Evolutionary conservation across 2,797 vertebrate species (phyloP), one percentile per base, ranked within the genome.

Genomic region (Hoplostethus atlanticus): DNA sequence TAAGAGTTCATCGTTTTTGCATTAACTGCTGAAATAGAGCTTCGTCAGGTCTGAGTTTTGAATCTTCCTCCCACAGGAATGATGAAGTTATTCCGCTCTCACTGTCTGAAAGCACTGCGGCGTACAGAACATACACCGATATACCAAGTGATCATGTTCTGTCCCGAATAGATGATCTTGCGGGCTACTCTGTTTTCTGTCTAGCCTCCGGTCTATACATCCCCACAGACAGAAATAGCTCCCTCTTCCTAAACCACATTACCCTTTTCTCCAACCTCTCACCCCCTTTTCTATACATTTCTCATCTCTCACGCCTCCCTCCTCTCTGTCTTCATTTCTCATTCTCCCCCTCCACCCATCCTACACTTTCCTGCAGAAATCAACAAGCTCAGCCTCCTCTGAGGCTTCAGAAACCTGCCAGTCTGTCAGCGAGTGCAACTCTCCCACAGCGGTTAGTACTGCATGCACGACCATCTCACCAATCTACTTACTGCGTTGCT

Each of bases 371-470:
- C 51, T 60, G 84, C 95, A 99, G 98, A 99, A 99, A 91, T 99
- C 98, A 83, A 98, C 97, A 80, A 99, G 98, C 92, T 99, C 98
- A 0, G 97, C 97, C 0, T 99, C 98, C 81, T 99, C 98, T 0
- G 97, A 99, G 93, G 97, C 98, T 71, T 99, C 98, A 2, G 98
- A 99, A 87, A 97, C 97, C 80, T 98, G 97, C 93, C 98, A 97
- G 94, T 98, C 97, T 4, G 96, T 99, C 89, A 99, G 98, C 91
- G 97, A 98, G 91, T 99, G 98, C 95, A 97, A 93, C 95, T 99
- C 97, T 83, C 98, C 98, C 56, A 98, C 97, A 80, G 95, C 97
- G 94, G 97, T 99, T 91, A 97, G 97, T 98, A 87, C 79, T 72
- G 87, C 85, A 83, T 79, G 85, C 25, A 10, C 17, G n/a, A 17